Evolutionary conservation across 2,888 invertebrate species (phyloP).

Genomic region (Spisula solida): DNA sequence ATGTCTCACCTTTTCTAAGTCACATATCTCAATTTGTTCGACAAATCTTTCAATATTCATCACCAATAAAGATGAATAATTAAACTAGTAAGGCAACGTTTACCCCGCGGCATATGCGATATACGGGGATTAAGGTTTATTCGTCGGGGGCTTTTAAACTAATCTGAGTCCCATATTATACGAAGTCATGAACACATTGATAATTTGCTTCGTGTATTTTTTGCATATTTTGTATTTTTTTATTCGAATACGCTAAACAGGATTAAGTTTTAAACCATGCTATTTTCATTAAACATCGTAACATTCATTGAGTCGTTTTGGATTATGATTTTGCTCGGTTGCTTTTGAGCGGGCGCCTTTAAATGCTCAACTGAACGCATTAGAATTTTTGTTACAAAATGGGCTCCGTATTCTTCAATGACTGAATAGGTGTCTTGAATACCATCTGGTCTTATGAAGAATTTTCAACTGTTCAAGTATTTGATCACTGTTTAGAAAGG

Average conservation of each 20-base stretch:
- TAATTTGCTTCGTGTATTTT: not conserved
- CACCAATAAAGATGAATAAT: not conserved
- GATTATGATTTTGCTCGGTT: not conserved
- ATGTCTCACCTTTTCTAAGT: not conserved
- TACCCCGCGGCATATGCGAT: not conserved
- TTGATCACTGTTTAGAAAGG: not conserved
- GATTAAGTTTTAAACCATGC: slow-evolving; percentile 11
- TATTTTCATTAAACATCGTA: not conserved
- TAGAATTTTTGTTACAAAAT: slow-evolving; percentile 1
- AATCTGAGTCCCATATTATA: slow-evolving; percentile 4
- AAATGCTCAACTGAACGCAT: slow-evolving; percentile 13
- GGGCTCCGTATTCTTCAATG: not conserved
- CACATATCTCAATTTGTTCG: slow-evolving; percentile 43
- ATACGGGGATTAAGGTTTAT: slow-evolving; percentile 2
- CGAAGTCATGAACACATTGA: not conserved
- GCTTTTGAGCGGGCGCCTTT: not conserved
- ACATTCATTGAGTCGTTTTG: not conserved
- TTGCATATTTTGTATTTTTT: not conserved
- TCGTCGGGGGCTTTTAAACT: not conserved
- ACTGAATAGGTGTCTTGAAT: not conserved
- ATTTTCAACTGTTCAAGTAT: not conserved
- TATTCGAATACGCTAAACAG: not conserved
- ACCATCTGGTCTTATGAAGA: slow-evolving; percentile 17
- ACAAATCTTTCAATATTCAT: slow-evolving; percentile 19
- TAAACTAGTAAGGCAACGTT: not conserved